These are phyloP conservation scores for Sarotherodon lohbergeri DNA, from an alignment of 2,113 vertebrate species.

Conservation along the genomic window DNA sequence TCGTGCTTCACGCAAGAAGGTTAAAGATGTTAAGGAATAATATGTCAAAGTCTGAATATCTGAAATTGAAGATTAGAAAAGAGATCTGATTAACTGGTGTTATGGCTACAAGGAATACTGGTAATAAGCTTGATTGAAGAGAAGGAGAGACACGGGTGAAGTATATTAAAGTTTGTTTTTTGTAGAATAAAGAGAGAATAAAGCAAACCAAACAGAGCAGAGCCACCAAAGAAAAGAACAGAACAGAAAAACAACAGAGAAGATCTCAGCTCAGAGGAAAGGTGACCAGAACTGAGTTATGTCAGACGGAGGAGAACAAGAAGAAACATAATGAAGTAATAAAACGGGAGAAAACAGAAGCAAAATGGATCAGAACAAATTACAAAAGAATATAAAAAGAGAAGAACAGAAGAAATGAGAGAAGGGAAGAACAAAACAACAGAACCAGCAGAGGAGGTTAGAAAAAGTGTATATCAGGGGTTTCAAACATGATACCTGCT, in stretches of 20 bases:
- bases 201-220: not conserved
- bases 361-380: not conserved
- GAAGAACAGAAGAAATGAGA: not conserved
- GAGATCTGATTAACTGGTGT: not conserved
- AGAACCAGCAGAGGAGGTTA: not conserved
- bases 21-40: not conserved
- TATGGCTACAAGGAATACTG: not conserved
- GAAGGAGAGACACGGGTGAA: not conserved
- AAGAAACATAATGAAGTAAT: not conserved
- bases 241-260: not conserved
- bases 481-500: not conserved
- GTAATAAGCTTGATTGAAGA: not conserved
- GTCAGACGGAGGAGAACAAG: not conserved
- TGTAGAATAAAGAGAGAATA: not conserved
- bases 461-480: not conserved
- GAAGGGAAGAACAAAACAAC: not conserved
- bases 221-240: not conserved
- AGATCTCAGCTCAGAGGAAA: not conserved
- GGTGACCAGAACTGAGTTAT: not conserved
- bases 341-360: not conserved
- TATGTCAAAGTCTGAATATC: not conserved
- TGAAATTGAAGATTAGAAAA: not conserved
- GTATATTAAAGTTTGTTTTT: not conserved
- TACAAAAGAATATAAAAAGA: not conserved
- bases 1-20: not conserved